These are phyloP conservation scores for Mus caroli DNA, from an alignment of 2,797 vertebrate genomes.

Conservation along the genomic window DNA sequence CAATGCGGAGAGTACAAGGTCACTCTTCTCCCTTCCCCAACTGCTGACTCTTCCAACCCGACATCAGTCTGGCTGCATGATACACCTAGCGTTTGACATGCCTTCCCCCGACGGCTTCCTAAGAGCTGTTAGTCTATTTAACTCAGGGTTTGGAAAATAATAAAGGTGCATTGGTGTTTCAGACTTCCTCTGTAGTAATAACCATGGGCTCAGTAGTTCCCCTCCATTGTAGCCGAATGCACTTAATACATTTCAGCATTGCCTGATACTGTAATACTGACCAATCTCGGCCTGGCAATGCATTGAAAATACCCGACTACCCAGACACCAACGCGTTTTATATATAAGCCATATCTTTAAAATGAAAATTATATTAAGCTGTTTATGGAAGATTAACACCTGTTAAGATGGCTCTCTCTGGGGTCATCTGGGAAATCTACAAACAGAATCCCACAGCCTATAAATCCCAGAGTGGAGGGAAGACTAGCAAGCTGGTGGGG, in stretches of 20 bases:
- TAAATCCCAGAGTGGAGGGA: constrained; percentile 63
- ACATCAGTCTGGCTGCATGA: constrained; percentile 87
- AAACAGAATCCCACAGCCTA: constrained; percentile 69
- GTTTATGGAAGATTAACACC: constrained; percentile 78
- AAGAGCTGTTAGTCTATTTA: constrained; percentile 86
- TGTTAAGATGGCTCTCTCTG: constrained; percentile 65
- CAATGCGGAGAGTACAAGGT: constrained; percentile 88
- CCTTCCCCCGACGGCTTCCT: constrained; percentile 85
- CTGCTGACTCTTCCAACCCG: constrained; percentile 87
- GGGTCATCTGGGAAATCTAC: constrained; percentile 65
- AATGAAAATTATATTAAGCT: constrained; percentile 71
- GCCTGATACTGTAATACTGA: constrained; percentile 67
- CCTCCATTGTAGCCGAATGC: constrained; percentile 60
- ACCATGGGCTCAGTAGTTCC: neutral
- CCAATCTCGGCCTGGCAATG: constrained; percentile 47
- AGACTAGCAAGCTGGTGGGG: constrained; percentile 39
- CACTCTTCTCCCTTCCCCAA: constrained; percentile 84
- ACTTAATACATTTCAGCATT: constrained; percentile 40
- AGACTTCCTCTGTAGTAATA: constrained; percentile 66
- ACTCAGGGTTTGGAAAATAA: constrained; percentile 86
- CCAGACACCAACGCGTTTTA: constrained; percentile 64
- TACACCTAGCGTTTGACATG: constrained; percentile 86
- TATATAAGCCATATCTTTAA: constrained; percentile 54
- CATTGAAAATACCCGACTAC: constrained; percentile 8
- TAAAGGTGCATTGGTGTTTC: constrained; percentile 78